A percentile compares a stretch with the other conserved stretches of the same genome.
Conservation (phyloP, 1,140 invertebrate genomes). For the Conus ventricosus region DNA sequence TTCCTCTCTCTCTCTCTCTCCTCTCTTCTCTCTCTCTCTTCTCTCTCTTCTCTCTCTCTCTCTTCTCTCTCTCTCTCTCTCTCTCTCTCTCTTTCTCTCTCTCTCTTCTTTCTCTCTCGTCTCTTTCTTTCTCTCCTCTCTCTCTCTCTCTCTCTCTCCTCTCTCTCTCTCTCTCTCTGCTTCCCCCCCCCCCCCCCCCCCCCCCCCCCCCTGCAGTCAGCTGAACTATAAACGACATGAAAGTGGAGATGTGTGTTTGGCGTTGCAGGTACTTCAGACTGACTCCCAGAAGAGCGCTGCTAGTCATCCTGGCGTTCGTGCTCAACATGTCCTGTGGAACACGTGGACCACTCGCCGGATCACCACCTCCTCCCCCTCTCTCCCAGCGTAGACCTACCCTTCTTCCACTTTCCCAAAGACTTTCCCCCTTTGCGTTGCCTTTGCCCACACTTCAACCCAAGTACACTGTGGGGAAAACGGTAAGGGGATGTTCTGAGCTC, state of each 20-base stretch:
- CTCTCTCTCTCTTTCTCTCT: background rate
- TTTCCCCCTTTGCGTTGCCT: background rate
- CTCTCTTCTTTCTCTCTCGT: background rate
- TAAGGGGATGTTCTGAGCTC: background rate
- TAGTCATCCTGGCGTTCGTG: background rate
- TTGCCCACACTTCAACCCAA: background rate
- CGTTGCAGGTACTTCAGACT: background rate
- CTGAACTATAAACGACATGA: background rate
- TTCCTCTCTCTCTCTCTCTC: slow-evolving; percentile 1
- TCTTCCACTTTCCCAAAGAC: background rate
- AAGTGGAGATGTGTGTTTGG: background rate
- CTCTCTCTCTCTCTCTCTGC: slow-evolving; percentile 15
- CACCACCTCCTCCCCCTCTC: background rate
- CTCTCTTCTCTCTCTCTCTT: background rate
- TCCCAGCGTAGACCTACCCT: background rate
- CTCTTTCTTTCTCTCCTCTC: slow-evolving; percentile 4
- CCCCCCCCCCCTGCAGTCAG: too few relatives aligned
- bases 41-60: background rate
- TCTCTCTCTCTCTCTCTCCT: slow-evolving; percentile 21
- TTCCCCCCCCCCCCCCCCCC: background rate
- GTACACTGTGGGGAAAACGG: background rate
- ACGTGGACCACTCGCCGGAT: background rate
- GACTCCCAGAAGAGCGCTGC: background rate
- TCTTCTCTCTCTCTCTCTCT: background rate
- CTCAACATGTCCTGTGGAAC: background rate